Evolutionary conservation across 2,113 vertebrate species (phyloP), one percentile per base, ranked within the genome.

Genomic region (Psophia crepitans): DNA sequence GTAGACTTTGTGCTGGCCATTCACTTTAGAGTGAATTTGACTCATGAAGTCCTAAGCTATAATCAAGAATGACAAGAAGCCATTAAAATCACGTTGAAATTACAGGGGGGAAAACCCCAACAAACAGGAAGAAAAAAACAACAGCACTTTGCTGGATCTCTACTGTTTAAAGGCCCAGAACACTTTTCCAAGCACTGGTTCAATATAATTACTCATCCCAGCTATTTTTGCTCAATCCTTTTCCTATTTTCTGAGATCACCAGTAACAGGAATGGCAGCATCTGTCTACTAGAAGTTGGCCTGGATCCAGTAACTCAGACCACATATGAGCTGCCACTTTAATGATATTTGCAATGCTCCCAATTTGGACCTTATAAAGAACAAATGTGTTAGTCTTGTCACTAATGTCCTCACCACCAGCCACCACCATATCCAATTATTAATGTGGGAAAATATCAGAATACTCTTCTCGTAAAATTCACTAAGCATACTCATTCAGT

Each of bases 401-500:
- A 24, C 44, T 65, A 84, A 37, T 64, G 17, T 78, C n/a, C 43
- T 61, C 37, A 74, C 11, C 22, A 39, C 32, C 39, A 70, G 28
- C 12, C 28, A 43, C 61, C 23, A 32, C 13, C 21, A 32, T 17
- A 66, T 13, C 19, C 26, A 68, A 28, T 53, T 80, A 76, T 32
- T 54, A 54, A 54, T 44, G 70, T 60, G 49, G 41, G 71, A 68
- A 82, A 77, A 51, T 60, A 94, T 44, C 43, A 70, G 54, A 86
- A 65, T 54, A 57, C 23, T 85, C 37, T 53, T 89, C 75, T 60
- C 70, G 60, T 26, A 46, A 22, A 89, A 87, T 90, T 94, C 69
- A 65, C n/a, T 73, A 80, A 86, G 97, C 97, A 86, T 96, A 98
- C 98, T 98, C 97, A 88, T 98, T 96, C 64, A 99, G 76, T 82